These are phyloP conservation scores for Amiota mariae DNA, from an alignment of 2,888 invertebrate species.

Conservation along the genomic window DNA sequence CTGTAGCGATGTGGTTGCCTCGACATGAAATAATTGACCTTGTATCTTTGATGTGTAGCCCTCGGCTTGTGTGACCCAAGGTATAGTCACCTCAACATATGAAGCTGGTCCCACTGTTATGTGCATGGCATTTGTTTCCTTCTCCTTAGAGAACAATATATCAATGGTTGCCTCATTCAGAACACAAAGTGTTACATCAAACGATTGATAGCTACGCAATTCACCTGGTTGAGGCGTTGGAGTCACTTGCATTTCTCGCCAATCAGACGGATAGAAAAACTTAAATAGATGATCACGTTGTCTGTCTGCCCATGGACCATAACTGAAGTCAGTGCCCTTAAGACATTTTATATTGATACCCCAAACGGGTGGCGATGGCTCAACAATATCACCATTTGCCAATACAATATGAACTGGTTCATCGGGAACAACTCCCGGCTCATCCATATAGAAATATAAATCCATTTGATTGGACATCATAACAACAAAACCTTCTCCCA, in stretches of 20 bases:
- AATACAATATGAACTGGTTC: constrained; percentile 91
- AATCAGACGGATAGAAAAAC: constrained; percentile 95
- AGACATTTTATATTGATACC: constrained; percentile 96
- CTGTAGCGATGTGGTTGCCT: constrained; percentile 95
- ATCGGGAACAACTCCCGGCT: constrained; percentile 91
- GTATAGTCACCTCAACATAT: constrained; percentile 95
- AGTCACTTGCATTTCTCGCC: constrained; percentile 85
- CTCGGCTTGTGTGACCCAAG: constrained; percentile 91
- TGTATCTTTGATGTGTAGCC: constrained; percentile 93
- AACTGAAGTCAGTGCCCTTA: constrained; percentile 94
- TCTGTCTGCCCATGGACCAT: constrained; percentile 99
- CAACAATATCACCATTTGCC: constrained; percentile 94
- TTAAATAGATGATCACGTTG: constrained; percentile 95
- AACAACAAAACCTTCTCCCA: constrained; percentile 99
- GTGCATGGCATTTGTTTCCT: constrained; percentile 96
- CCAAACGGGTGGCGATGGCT: constrained; percentile 95
- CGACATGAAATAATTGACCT: constrained; percentile 93
- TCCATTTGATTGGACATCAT: constrained; percentile 96
- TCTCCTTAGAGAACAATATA: constrained; percentile 93
- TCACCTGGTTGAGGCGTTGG: constrained; percentile 90
- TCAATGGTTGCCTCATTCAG: constrained; percentile 95
- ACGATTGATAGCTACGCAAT: constrained; percentile 89
- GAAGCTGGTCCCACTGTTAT: constrained; percentile 96
- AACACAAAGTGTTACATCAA: constrained; percentile 93
- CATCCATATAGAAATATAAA: constrained; percentile 97